phyloP scores from a whole-genome alignment of 2,888 invertebrate species.

The Sphinx pinastri region DNA sequence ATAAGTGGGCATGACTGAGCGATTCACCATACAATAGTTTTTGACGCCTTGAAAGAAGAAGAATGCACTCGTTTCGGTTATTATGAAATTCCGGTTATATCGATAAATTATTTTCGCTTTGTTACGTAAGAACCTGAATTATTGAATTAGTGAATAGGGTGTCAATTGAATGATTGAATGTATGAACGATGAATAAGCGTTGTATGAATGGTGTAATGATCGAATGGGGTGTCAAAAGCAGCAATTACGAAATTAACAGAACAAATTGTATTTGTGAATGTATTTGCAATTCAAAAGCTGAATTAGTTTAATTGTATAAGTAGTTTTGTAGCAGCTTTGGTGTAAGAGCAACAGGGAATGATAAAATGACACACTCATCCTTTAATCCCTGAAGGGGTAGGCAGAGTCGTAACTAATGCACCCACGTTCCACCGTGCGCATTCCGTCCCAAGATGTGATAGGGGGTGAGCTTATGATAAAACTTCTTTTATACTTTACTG shows the following conservation, averaged over 20 bases:
- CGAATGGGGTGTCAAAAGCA: neutral
- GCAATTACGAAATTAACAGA: neutral
- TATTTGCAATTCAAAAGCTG: too few relatives aligned
- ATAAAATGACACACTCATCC: neutral
- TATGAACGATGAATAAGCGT: constrained; percentile 5
- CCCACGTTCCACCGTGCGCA: neutral
- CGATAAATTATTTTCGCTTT: constrained; percentile 1
- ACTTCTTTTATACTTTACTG: too few relatives aligned
- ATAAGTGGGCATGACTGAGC: constrained; percentile 29
- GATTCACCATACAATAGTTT: constrained; percentile 19
- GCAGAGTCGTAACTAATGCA: neutral
- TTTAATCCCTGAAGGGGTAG: neutral
- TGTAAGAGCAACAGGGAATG: too few relatives aligned
- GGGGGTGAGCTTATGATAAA: too few relatives aligned
- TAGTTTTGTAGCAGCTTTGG: too few relatives aligned
- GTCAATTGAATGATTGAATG: neutral
- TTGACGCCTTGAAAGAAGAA: constrained; percentile 15
- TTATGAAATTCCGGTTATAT: constrained; percentile 16
- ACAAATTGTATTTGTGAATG: neutral
- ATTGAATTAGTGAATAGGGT: constrained; percentile 6
- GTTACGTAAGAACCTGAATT: neutral
- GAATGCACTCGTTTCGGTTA: neutral
- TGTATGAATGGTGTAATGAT: constrained; percentile 7
- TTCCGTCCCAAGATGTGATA: neutral
- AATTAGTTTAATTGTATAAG: too few relatives aligned